Base-by-base conservation (phyloP, 2,888 invertebrate species). In the Elysia crispata region DNA sequence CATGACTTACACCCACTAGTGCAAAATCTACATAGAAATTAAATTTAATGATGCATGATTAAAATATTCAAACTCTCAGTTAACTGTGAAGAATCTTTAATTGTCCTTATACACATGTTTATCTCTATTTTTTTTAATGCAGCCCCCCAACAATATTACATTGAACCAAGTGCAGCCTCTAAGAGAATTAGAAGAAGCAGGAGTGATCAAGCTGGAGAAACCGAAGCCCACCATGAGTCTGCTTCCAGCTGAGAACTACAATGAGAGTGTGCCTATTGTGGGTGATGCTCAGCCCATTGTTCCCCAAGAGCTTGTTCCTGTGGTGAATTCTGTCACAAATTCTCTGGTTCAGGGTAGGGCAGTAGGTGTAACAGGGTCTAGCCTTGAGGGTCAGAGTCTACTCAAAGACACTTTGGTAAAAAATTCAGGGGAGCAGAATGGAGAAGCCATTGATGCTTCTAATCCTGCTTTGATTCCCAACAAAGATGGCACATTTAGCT, bases 161-260 rank as follows among this genome's bases (percentile, higher is more conserved):
- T 30, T 80, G 67, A 76, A 80, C 67, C 80, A 80, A 33, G 80
- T 76, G 28, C 72, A 62, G 31, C 80, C 76, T 41, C 66, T 80
- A 5, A 70, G 76, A 18, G 80, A 80, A 66, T 41, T 80, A 23
- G 76, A 80, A 73, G 80, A 75, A 72, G 80, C 80, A 25, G 80
- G 80, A 8, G 72, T 80, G 25, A 62, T 80, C 30, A 80, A 80
- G 49, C 50, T 80, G 28, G 72, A 80, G 23, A 72, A 30, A 3
- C 76, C 76, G 13, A 75, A 80, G 28, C 76, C 72, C 20, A 11
- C 41, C 18, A 23, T 28, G 5, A 25, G 23, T 18, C 67, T 28
- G 3, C 67, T 30, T 30, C 67, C 30, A 28, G 8, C 18, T 6
- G 41, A 41, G 11, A 41, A 41, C 41, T 41, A 6, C 41, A 41